These are phyloP conservation scores for Sphecodes monilicornis DNA, from an alignment of 2,888 invertebrate genomes.

Conservation along the genomic window DNA sequence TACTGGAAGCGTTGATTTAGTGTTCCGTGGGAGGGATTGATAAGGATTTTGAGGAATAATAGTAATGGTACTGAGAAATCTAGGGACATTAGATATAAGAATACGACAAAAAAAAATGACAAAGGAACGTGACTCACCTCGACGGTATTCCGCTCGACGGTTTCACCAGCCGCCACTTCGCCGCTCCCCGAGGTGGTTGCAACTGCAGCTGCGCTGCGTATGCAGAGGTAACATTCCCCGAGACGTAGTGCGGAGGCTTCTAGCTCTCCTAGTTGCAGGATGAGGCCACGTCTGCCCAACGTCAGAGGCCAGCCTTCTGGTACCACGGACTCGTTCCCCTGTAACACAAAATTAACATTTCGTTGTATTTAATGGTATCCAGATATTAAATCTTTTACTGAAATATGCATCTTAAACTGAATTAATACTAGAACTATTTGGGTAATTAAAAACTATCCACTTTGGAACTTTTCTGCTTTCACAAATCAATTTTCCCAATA, in stretches of 20 bases:
- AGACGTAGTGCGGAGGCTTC: slow-evolving; percentile 87
- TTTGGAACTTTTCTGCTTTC: no score
- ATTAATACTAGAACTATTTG: no score
- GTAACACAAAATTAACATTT: slow-evolving; percentile 71
- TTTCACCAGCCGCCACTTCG: slow-evolving; percentile 74
- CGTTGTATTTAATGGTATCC: neutral
- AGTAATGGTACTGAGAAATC: neutral
- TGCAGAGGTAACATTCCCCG: slow-evolving; percentile 89
- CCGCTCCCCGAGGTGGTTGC: slow-evolving; percentile 71
- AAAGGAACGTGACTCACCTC: slow-evolving; percentile 78
- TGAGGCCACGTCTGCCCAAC: slow-evolving; percentile 87
- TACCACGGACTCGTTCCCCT: slow-evolving; percentile 86
- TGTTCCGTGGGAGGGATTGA: neutral
- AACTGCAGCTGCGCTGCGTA: slow-evolving; percentile 82
- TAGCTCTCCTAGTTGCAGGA: slow-evolving; percentile 88
- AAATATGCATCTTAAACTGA: neutral
- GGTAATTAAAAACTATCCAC: no score
- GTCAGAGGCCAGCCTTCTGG: slow-evolving; percentile 89
- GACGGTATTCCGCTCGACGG: slow-evolving; percentile 78
- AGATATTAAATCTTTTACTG: neutral
- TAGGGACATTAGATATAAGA: neutral
- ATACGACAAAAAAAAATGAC: slow-evolving; percentile 35
- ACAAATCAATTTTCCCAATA: no score
- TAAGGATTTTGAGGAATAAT: neutral
- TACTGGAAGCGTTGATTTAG: no score